Base-by-base conservation (phyloP, 2,888 invertebrate genomes). In the Macaria notata region DNA sequence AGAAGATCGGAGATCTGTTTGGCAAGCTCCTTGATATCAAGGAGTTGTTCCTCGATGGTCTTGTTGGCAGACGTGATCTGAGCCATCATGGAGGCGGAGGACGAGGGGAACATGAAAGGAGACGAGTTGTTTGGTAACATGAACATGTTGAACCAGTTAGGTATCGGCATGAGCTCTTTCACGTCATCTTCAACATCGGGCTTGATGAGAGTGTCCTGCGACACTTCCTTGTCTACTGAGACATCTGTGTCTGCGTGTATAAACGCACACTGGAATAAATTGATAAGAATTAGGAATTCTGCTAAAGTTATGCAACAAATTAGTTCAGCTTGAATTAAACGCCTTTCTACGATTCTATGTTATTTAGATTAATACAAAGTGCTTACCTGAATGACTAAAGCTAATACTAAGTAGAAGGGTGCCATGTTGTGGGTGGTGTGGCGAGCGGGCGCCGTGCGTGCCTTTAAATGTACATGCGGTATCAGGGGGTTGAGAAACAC, bases 371-470 rank as follows among this genome's bases (percentile, higher is more conserved):
- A 19, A 44, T 44, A 19, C 19, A 50, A 45, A 50, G 56, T 46
- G 57, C 50, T 83, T 83, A 88, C 89, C 88, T 88, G 88, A 59
- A 84, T 67, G 45, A 84, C 66, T 67, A 88, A 69, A 56, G 78
- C 82, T 69, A 89, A 64, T 66, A 84, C 67, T 68, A 88, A 69
- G 75, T 79, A 79, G 62, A 76, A 68, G 48, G 77, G 72, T 66
- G 80, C 77, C 89, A 89, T 88, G 78, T 58, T 83, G 78, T 67
- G 63, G 63, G 59, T 58, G 62, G 70, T 70, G 69, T 76, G 67
- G 19, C 48, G 59, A 50, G 48, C 60, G 62, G 64, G 41, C 65
- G 58, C 52, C 45, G 54, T 39, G 60, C 65, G 60, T 65, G 65
- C 69, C 70, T 63, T 73, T 82, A 79, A 84, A 84, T 82, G 83